Percentiles rank a stretch among this genome's conserved stretches.
phyloP scores from a whole-genome alignment of 2,888 invertebrate genomes.

The Escarpia spicata region DNA sequence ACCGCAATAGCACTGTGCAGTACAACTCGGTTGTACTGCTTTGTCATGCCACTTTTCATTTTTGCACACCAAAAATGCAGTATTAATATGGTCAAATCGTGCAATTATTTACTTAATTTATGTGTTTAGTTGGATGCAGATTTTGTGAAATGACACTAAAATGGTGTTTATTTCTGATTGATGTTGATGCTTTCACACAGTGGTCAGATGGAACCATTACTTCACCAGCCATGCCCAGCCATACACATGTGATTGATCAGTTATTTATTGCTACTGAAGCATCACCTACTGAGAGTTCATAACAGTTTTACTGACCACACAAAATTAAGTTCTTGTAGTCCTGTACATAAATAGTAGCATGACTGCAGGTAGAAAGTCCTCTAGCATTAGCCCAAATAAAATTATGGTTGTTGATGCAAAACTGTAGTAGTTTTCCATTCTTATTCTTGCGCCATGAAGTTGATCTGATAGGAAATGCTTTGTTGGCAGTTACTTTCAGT shows the following conservation, averaged over 20 bases:
- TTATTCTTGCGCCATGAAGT: neutral
- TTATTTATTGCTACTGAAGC: neutral
- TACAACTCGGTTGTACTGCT: neutral
- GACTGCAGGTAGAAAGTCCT: neutral
- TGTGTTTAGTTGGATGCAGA: neutral
- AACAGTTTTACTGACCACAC: neutral
- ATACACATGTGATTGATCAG: neutral
- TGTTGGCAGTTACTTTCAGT: neutral
- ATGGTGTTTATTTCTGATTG: neutral
- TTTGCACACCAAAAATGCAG: neutral
- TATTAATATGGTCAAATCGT: neutral
- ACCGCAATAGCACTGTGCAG: neutral
- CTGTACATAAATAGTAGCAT: neutral
- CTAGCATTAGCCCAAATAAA: neutral
- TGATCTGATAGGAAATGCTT: neutral
- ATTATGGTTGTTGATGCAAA: neutral
- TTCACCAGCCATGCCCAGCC: neutral
- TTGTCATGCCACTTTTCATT: too few relatives aligned
- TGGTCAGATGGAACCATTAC: neutral
- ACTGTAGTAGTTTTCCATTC: neutral
- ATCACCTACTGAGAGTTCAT: neutral
- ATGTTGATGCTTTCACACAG: neutral
- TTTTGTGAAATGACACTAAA: neutral
- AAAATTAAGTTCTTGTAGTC: neutral
- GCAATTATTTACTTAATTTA: neutral